Evolutionary conservation across 1,140 invertebrate species (phyloP).

Genomic region (Rhagoletis pomonella): DNA sequence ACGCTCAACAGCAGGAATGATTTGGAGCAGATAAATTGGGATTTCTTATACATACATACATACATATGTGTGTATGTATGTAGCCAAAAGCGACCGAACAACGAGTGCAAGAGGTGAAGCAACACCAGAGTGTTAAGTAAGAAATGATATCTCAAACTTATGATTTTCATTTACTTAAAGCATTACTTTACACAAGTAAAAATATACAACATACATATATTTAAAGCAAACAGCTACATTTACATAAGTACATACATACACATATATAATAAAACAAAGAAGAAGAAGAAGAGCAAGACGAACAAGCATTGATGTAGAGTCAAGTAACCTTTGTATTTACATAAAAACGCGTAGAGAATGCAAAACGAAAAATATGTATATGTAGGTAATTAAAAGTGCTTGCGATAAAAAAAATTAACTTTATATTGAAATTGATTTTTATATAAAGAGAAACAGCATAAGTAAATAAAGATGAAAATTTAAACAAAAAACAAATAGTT

Average conservation of each 20-base stretch:
- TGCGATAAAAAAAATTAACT: conserved; percentile 2
- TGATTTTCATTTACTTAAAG: conserved; percentile 10
- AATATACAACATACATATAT: neutral
- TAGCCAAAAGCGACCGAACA: too few relatives aligned
- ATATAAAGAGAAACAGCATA: neutral
- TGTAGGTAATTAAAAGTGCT: neutral
- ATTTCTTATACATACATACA: too few relatives aligned
- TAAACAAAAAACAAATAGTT: too few relatives aligned
- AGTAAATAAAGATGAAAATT: neutral
- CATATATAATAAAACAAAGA: too few relatives aligned
- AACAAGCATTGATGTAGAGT: conserved; percentile 32
- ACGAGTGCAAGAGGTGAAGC: neutral
- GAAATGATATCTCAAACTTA: conserved; percentile 40
- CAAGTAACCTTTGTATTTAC: neutral
- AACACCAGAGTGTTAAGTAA: neutral
- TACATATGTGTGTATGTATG: too few relatives aligned
- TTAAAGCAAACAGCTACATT: neutral
- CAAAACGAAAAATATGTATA: neutral
- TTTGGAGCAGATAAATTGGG: neutral
- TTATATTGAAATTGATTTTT: conserved; percentile 31
- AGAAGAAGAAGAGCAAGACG: neutral
- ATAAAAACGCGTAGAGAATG: neutral
- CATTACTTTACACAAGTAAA: conserved; percentile 28
- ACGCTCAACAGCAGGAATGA: neutral
- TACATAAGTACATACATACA: too few relatives aligned